phyloP scores from a whole-genome alignment of 2,888 invertebrate genomes.

The Sinodicranocentrus sp. region DNA sequence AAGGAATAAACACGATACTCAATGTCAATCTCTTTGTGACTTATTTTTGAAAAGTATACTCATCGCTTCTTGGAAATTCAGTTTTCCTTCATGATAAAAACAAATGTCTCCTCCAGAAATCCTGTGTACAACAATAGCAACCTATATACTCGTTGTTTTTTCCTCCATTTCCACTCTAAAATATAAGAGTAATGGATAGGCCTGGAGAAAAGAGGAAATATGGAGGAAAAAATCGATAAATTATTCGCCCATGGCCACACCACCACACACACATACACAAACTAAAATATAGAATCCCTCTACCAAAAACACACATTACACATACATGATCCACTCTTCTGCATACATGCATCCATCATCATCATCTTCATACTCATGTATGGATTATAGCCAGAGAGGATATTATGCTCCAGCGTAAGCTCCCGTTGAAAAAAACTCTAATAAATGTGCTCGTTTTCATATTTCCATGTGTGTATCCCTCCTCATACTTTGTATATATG shows the following conservation, averaged over 20 bases:
- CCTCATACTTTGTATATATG: too few species aligned
- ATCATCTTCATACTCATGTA: background rate
- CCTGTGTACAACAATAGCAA: too few species aligned
- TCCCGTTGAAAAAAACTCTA: background rate
- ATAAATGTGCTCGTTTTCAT: background rate
- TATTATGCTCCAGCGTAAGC: constrained; percentile 1
- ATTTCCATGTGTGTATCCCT: background rate
- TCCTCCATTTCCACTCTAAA: too few species aligned
- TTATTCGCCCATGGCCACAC: constrained; percentile 70
- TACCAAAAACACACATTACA: background rate
- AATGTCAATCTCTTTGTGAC: too few species aligned
- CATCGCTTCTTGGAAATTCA: too few species aligned
- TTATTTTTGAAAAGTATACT: too few species aligned
- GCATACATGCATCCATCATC: background rate
- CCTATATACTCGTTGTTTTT: too few species aligned
- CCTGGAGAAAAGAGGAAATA: constrained; percentile 46
- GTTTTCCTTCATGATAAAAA: too few species aligned
- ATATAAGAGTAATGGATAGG: background rate
- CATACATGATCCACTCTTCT: background rate
- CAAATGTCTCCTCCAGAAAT: too few species aligned
- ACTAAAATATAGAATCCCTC: constrained; percentile 12
- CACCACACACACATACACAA: constrained; percentile 27
- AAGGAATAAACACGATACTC: too few species aligned
- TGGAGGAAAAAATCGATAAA: constrained; percentile 69
- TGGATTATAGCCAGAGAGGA: background rate